Base-by-base conservation (phyloP, 1,140 invertebrate genomes). In the Heterodera schachtii region DNA sequence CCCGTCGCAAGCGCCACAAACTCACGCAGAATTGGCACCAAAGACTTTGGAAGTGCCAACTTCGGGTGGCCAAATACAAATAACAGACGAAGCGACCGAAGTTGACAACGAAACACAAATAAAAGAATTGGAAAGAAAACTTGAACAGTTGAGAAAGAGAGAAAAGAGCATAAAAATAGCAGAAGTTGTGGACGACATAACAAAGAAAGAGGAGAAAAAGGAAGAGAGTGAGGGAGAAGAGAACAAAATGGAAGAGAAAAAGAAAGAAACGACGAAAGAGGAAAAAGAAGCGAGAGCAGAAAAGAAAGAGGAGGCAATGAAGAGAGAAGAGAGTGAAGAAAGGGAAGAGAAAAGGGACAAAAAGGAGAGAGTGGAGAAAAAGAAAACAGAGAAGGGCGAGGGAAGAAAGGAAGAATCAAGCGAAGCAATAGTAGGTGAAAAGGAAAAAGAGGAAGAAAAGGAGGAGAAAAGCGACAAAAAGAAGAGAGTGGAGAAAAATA, bases 181-280 rank as follows among this genome's bases (percentile, higher is more conserved):
- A 41, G 41, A 43, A n/a, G 6, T 71, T 19, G 69, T 71, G 69
- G 69, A 71, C 69, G 69, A 71, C 19, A 46, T 43, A 46, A 71
- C 69, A 41, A 71, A 71, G 69, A 19, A 11, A 19, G 69, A 71
- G 69, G 21, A 41, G 69, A 41, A 71, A 46, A 46, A 46, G 69
- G 44, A 41, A 41, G 69, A 46, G 69, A 43, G 67, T 70, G 41
- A 43, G 69, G 6, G 43, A 41, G 69, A 71, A n/a, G 44, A 46
- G 69, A 71, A 71, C 43, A 8, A 3, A 46, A 19, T 41, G 2
- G 57, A 71, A 19, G 21, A 71, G 69, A 71, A 31, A 6, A 71
- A 71, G 69, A 46, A 71, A 41, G 19, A 41, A 46, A 21, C 9
- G 6, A 71, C 31, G 21, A 46, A 31, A 19, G 21, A 13, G 69